Conservation (phyloP, 2,113 vertebrate species). For the Pao palembangensis region DNA sequence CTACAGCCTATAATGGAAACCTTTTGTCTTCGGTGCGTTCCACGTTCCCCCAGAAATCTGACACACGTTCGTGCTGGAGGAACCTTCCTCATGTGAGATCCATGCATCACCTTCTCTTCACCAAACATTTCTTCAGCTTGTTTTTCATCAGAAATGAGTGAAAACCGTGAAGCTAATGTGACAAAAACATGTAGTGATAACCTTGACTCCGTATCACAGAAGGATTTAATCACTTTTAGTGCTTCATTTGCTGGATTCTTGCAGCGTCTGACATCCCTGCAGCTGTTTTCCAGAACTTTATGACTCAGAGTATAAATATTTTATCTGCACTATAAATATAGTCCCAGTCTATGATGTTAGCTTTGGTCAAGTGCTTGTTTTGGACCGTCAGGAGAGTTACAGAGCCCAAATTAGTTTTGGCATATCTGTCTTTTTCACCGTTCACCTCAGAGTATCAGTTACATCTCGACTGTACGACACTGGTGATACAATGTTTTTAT, state of each 20-base stretch:
- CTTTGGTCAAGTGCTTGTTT: constrained; percentile 69
- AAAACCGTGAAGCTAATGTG: too few species aligned
- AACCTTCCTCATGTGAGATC: too few species aligned
- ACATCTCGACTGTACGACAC: constrained; percentile 10
- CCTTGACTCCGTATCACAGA: too few species aligned
- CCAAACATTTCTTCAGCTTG: too few species aligned
- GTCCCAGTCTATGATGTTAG: constrained; percentile 56
- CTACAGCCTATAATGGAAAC: too few species aligned
- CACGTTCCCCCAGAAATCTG: too few species aligned
- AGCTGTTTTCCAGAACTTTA: constrained; percentile 66
- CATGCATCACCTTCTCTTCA: too few species aligned
- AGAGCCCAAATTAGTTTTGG: constrained; percentile 37
- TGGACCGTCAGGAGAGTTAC: constrained; percentile 48
- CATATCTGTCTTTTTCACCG: constrained; percentile 53
- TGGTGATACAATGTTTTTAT: constrained; percentile 17
- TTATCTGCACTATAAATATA: constrained; percentile 66
- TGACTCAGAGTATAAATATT: constrained; percentile 70
- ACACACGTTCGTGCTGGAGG: too few species aligned
- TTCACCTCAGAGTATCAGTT: constrained; percentile 33
- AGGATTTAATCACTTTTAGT: constrained; percentile 6
- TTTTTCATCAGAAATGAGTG: too few species aligned
- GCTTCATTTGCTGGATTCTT: constrained; percentile 46
- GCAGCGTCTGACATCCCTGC: constrained; percentile 44
- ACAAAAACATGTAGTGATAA: too few species aligned
- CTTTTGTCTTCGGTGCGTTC: too few species aligned